These are phyloP conservation scores for Cydia splendana DNA, from an alignment of 1,140 invertebrate species.

Conservation along the genomic window DNA sequence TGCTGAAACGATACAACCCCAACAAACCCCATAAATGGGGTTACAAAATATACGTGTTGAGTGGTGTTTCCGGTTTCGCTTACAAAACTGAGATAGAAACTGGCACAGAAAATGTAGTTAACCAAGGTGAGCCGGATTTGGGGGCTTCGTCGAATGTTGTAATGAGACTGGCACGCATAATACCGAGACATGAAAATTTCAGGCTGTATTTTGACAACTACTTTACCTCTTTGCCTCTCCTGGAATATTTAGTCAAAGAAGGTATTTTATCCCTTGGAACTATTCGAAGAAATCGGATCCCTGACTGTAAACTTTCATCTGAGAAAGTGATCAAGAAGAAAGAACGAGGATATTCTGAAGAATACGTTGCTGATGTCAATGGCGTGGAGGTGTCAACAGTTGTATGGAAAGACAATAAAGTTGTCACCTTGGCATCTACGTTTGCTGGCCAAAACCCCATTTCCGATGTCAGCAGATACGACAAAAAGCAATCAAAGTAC, in stretches of 20 bases:
- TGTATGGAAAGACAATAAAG: conserved; percentile 63
- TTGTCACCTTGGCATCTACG: conserved; percentile 55
- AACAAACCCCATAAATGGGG: conserved; percentile 56
- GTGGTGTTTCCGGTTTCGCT: conserved; percentile 60
- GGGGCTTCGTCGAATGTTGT: conserved; percentile 38
- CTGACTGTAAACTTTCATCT: conserved; percentile 38
- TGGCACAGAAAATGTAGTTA: conserved; percentile 39
- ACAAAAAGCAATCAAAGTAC: conserved; percentile 43
- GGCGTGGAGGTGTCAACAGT: conserved; percentile 39
- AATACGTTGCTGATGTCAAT: conserved; percentile 39
- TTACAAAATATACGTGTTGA: conserved; percentile 57
- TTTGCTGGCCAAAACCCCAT: conserved; percentile 47
- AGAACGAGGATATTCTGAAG: conserved; percentile 36
- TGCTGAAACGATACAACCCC: conserved; percentile 47
- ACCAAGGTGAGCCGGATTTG: conserved; percentile 39
- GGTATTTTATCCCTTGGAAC: conserved; percentile 50
- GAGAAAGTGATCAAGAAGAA: conserved; percentile 42
- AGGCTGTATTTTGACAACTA: conserved; percentile 60
- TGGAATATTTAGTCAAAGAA: conserved; percentile 49
- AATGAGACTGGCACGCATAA: conserved; percentile 17
- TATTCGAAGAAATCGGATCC: conserved; percentile 42
- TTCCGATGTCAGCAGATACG: conserved; percentile 45
- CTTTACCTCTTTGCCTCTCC: conserved; percentile 49
- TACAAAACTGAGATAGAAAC: conserved; percentile 58
- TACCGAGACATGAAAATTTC: conserved; percentile 40